phyloP scores from a whole-genome alignment of 2,888 invertebrate genomes.

The Panopea generosa region DNA sequence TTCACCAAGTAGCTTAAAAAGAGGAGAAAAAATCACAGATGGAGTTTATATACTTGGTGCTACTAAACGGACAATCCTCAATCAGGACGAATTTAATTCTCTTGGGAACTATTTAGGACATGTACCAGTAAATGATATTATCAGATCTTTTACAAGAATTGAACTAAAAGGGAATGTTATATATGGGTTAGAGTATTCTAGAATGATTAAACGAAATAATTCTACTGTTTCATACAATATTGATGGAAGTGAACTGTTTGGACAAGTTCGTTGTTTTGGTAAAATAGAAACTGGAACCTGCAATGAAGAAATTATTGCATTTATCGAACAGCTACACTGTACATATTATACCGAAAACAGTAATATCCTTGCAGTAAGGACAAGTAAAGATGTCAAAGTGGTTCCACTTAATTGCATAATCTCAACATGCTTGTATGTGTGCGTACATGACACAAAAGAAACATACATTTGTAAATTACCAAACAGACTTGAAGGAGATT shows the following conservation, averaged over 20 bases:
- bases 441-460: conserved; percentile 3
- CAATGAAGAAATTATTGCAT: conserved; percentile 11
- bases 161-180: conserved; percentile 22
- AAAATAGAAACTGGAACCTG: too few relatives aligned
- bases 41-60: conserved; percentile 30
- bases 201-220: conserved; percentile 49
- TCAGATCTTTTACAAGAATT: conserved; percentile 23
- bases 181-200: conserved; percentile 30
- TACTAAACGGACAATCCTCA: conserved; percentile 14
- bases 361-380: conserved; percentile 1
- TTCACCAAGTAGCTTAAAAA: conserved; percentile 25
- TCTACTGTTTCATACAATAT: conserved; percentile 9
- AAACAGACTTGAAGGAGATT: conserved; percentile 5
- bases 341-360: conserved; percentile 15
- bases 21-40: conserved; percentile 16
- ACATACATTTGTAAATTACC: conserved; percentile 13
- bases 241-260: too few relatives aligned
- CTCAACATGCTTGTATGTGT: neutral
- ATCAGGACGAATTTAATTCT: conserved; percentile 18
- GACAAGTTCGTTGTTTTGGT: too few relatives aligned
- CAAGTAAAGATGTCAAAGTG: neutral
- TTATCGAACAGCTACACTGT: conserved; percentile 14
- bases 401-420: neutral
- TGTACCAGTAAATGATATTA: conserved; percentile 6
- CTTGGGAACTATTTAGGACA: conserved; percentile 20